Evolutionary conservation across 2,113 vertebrate species (phyloP).

Genomic region (Mesitornis unicolor): DNA sequence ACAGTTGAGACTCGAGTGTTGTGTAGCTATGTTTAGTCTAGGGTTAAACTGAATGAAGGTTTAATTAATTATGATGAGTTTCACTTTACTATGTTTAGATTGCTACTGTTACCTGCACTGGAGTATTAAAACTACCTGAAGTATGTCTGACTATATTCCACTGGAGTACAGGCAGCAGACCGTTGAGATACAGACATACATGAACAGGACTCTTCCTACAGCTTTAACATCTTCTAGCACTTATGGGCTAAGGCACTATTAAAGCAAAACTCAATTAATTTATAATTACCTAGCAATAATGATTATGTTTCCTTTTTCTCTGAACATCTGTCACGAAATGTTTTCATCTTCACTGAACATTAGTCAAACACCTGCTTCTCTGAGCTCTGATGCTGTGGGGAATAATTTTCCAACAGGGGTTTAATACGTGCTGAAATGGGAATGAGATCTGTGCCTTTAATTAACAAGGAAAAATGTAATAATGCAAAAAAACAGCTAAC

Average conservation of each 20-base stretch:
- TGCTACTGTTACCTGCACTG: neutral
- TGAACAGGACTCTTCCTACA: neutral
- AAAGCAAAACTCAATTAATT: conserved; percentile 48
- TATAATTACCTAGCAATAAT: conserved; percentile 30
- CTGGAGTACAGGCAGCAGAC: neutral
- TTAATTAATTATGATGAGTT: neutral
- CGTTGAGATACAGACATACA: neutral
- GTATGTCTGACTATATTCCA: neutral
- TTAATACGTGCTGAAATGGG: neutral
- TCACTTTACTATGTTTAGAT: neutral
- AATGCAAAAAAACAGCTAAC: neutral
- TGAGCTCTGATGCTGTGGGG: neutral
- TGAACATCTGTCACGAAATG: conserved; percentile 32
- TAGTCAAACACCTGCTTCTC: conserved; percentile 47
- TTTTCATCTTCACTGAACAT: conserved; percentile 17
- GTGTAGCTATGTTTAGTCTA: neutral
- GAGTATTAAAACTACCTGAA: neutral
- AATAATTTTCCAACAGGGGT: neutral
- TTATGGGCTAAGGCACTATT: neutral
- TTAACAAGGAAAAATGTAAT: neutral
- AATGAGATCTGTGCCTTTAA: neutral
- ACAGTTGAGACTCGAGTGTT: neutral
- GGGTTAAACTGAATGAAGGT: neutral
- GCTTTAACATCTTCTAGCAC: neutral
- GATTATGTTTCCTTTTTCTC: conserved; percentile 26